Evolutionary conservation across 2,888 invertebrate genomes (phyloP).

Genomic region (Zaprionus bogoriensis): DNA sequence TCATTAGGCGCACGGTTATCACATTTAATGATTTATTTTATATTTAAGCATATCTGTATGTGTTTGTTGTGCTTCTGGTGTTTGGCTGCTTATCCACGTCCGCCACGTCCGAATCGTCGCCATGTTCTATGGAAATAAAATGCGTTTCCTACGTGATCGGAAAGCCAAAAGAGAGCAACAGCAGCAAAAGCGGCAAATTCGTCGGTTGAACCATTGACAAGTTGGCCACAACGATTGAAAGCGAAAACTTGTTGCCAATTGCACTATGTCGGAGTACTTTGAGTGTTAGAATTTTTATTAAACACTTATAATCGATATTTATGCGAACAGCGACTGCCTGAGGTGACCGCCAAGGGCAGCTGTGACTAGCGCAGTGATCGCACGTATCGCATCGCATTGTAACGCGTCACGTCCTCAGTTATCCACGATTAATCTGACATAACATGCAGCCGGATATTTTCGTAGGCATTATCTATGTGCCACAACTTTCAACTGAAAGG

Average conservation of each 20-base stretch:
- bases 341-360: constrained; percentile 59
- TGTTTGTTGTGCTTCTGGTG: constrained; percentile 51
- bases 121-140: constrained; percentile 76
- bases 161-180: constrained; percentile 37
- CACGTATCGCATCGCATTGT: neutral
- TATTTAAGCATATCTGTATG: constrained; percentile 33
- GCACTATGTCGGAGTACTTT: constrained; percentile 52
- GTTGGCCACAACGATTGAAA: constrained; percentile 61
- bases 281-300: constrained; percentile 70
- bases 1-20: constrained; percentile 67
- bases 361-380: constrained; percentile 22
- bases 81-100: constrained; percentile 41
- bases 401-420: constrained; percentile 27
- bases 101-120: constrained; percentile 69
- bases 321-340: constrained; percentile 62
- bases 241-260: constrained; percentile 71
- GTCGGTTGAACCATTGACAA: constrained; percentile 28
- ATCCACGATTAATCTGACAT: no score
- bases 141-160: constrained; percentile 67
- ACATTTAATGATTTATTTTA: constrained; percentile 70
- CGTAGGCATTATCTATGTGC: no score
- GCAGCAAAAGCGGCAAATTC: no score
- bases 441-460: no score
- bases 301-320: constrained; percentile 73
- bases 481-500: no score